Evolutionary conservation across 2,797 vertebrate genomes (phyloP).

Genomic region (Scolopax rusticola): DNA sequence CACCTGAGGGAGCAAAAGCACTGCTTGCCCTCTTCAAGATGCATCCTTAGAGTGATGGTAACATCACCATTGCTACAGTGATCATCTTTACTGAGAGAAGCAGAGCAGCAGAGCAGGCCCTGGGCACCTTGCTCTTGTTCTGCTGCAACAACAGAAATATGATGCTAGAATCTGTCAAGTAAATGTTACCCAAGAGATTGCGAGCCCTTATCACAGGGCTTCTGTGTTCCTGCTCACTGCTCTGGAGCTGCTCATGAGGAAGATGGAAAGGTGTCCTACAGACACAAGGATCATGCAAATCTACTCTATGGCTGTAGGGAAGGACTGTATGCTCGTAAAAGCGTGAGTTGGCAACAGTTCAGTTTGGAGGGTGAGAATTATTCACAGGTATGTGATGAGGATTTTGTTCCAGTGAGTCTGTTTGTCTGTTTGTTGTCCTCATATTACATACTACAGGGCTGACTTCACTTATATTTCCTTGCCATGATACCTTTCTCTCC

Average conservation of each 20-base stretch:
- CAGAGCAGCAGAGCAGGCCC: not conserved
- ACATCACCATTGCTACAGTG: not conserved
- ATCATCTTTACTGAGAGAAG: not conserved
- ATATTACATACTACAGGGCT: not conserved
- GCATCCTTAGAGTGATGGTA: not conserved
- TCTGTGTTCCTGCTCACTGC: not conserved
- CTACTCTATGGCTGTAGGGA: not conserved
- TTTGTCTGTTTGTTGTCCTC: not conserved
- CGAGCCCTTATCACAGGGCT: not conserved
- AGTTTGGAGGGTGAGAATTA: not conserved
- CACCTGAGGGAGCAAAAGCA: not conserved
- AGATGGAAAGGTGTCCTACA: not conserved
- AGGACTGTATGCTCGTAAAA: not conserved
- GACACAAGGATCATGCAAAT: not conserved
- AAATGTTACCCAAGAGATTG: not conserved
- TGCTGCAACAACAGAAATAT: not conserved
- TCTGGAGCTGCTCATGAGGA: not conserved
- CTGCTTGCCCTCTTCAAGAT: not conserved
- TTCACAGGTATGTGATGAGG: not conserved
- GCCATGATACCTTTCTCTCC: not conserved
- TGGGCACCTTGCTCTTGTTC: not conserved
- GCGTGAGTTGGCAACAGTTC: not conserved
- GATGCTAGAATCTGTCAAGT: not conserved
- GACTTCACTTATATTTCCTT: not conserved
- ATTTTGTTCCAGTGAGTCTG: not conserved